Evolutionary conservation across 2,113 vertebrate species (phyloP).

Genomic region (Orycteropus afer): DNA sequence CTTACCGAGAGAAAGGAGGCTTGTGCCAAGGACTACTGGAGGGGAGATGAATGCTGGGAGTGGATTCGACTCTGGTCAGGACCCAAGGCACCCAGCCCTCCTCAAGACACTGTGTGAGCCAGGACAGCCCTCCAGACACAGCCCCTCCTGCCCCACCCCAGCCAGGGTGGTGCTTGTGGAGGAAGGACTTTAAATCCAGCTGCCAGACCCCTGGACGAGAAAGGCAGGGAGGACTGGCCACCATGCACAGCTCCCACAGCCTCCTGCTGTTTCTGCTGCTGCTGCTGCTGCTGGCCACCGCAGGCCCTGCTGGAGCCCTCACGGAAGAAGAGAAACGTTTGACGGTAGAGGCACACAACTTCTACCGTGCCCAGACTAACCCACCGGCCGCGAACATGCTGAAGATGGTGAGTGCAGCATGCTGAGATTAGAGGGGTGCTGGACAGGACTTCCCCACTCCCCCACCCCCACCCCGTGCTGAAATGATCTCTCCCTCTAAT

Average conservation of each 20-base stretch:
- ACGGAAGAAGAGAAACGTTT: slow-evolving; percentile 79
- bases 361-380: slow-evolving; percentile 81
- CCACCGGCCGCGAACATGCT: slow-evolving; percentile 85
- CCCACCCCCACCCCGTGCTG: fast-evolving
- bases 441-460: background rate
- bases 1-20: background rate
- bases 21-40: slow-evolving; percentile 58
- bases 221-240: slow-evolving; percentile 79
- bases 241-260: slow-evolving; percentile 80
- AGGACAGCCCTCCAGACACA: slow-evolving; percentile 52
- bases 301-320: slow-evolving; percentile 75
- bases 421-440: background rate
- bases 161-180: slow-evolving; percentile 86
- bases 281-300: slow-evolving; percentile 70
- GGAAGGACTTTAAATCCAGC: slow-evolving; percentile 86
- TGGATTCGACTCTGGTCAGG: slow-evolving; percentile 58
- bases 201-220: slow-evolving; percentile 81
- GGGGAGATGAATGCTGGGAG: slow-evolving; percentile 52
- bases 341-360: slow-evolving; percentile 85
- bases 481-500: background rate
- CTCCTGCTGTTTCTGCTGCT: slow-evolving; percentile 63
- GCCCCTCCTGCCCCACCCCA: slow-evolving; percentile 71
- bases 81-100: slow-evolving; percentile 73
- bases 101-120: slow-evolving; percentile 52
- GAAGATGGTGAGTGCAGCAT: slow-evolving; percentile 84